Percentiles rank a stretch among this genome's conserved stretches.
Conservation (phyloP, 1,140 invertebrate genomes). For the Gryllus bimaculatus region DNA sequence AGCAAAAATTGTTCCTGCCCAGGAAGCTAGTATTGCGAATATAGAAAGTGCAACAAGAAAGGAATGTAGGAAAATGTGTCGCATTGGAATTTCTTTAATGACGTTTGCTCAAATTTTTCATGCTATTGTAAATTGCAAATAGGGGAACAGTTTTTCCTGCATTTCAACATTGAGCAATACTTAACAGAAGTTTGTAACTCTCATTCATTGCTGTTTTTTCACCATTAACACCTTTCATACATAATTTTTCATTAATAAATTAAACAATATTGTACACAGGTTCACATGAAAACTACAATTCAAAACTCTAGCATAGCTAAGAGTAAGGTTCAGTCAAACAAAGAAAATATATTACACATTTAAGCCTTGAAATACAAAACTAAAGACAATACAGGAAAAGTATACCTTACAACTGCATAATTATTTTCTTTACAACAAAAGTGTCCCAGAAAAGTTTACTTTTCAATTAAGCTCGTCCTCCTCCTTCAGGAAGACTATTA, state of each 20-base stretch:
- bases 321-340: neutral
- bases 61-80: neutral
- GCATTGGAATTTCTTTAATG: neutral
- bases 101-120: neutral
- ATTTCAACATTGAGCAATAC: neutral
- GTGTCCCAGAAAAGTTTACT: neutral
- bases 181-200: neutral
- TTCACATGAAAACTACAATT: neutral
- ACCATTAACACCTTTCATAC: neutral
- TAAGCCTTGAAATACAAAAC: neutral
- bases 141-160: neutral
- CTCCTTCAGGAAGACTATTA: neutral
- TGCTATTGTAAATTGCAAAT: neutral
- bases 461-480: neutral
- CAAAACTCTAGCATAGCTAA: neutral
- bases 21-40: no score
- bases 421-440: neutral
- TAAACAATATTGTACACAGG: neutral
- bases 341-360: neutral
- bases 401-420: neutral
- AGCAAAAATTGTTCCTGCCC: no score
- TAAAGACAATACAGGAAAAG: neutral
- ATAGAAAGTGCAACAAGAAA: neutral
- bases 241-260: neutral
- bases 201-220: neutral